Base-by-base conservation (phyloP, 2,797 vertebrate species). In the Gymnocypris eckloni region DNA sequence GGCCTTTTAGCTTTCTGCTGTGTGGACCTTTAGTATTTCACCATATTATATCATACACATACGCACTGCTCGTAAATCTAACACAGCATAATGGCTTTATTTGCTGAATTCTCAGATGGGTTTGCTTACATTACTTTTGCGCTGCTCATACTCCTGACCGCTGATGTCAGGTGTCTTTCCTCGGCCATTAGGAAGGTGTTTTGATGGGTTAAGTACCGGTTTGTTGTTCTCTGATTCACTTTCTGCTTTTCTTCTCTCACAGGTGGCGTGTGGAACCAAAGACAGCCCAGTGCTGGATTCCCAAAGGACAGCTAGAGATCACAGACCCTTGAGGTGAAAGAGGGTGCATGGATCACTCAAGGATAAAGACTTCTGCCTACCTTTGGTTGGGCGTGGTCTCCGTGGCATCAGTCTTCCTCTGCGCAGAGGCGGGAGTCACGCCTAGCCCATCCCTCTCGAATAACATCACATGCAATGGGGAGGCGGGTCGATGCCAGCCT, bases 331-430 rank as follows among this genome's bases (percentile, higher is more conserved):
- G 95, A 95, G 93, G 95, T 91, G 94, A 96, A 95, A 90, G 87
- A 93, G 94, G 92, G 96, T 98, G 97, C 96, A 99, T 99, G 98
- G 98, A 98, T 97, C 97, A 96, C 95, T 96, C 96, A 96, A 95
- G 95, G 96, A 95, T 96, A 90, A 87, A 97, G 94, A 96, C 95
- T 86, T 96, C 95, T 59, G 94, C 96, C 96, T 97, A 96, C 96
- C 97, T 98, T 94, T 97, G 97, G 96, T 96, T 98, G 92, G 97
- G 96, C 93, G 95, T 99, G 92, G 93, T 97, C 91, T 93, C 93
- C 59, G 90, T 92, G 89, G 91, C 92, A 20, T 90, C 89, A 28
- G 86, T 91, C 90, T 93, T 95, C 90, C 90, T 95, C 61, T 93
- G 93, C 12, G 80, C 93, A 8, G 96, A 98, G 89, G 97, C 97